Evolutionary conservation across 2,888 invertebrate species (phyloP).

Genomic region (Listrodromus nycthemerus): DNA sequence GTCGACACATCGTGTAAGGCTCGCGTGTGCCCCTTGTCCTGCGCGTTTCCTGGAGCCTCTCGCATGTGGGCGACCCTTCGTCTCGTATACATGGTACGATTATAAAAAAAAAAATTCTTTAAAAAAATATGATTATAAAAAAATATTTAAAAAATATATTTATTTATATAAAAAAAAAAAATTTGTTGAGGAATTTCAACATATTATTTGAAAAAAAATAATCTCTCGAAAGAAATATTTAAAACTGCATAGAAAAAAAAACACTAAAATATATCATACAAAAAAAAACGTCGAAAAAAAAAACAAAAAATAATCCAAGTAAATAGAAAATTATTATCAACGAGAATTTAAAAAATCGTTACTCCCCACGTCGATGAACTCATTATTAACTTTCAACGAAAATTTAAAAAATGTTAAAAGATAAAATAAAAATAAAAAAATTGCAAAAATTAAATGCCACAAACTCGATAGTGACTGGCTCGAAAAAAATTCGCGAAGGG

Average conservation of each 20-base stretch:
- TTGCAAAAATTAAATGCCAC: not conserved
- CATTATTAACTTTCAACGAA: too few species aligned
- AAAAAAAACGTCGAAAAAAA: not conserved
- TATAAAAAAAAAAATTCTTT: not conserved
- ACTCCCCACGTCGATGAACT: too few species aligned
- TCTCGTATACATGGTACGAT: constrained; percentile 7
- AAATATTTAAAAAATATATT: too few species aligned
- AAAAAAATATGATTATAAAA: too few species aligned
- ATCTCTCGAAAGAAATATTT: too few species aligned
- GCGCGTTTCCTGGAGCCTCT: constrained; percentile 43
- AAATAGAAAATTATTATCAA: too few species aligned
- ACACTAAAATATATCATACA: not conserved
- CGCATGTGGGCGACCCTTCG: constrained; percentile 53
- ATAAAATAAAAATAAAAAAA: too few species aligned
- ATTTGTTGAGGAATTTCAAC: not conserved
- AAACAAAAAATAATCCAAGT: too few species aligned
- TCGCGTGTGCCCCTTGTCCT: constrained; percentile 47
- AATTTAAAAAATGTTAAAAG: too few species aligned
- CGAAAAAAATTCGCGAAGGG: constrained; percentile 6
- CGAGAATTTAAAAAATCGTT: too few species aligned
- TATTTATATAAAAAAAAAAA: too few species aligned
- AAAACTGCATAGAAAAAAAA: not conserved
- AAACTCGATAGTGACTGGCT: constrained; percentile 4
- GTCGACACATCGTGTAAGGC: constrained; percentile 38
- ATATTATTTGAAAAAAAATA: too few species aligned